A percentile compares a stretch with the other conserved stretches of the same genome.
phyloP scores from a whole-genome alignment of 2,888 invertebrate species.

The Stenichneumon culpator region DNA sequence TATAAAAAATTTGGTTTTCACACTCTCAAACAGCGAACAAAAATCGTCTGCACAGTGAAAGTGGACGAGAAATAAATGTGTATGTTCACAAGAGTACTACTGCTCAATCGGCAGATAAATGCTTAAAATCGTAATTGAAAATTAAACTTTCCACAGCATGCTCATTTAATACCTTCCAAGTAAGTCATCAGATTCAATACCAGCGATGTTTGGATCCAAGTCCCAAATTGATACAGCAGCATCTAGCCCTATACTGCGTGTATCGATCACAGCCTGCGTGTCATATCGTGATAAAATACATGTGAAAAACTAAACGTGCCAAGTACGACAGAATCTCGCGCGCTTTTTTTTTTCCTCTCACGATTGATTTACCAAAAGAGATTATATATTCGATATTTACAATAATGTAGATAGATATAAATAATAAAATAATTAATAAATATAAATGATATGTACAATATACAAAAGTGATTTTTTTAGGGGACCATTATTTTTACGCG shows the following conservation, averaged over 20 bases:
- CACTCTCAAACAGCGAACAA: background rate
- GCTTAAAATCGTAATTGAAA: constrained; percentile 4
- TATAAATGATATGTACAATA: too few species aligned
- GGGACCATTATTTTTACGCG: background rate
- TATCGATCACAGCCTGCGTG: constrained; percentile 91
- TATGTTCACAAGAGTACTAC: background rate
- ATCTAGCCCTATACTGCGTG: constrained; percentile 90
- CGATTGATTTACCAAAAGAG: too few species aligned
- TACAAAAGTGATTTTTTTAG: background rate
- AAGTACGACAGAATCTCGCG: constrained; percentile 31
- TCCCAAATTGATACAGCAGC: constrained; percentile 93
- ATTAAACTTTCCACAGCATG: constrained; percentile 49
- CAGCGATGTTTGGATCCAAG: constrained; percentile 93
- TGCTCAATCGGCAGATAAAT: constrained; percentile 3
- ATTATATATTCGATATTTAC: background rate
- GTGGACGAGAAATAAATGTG: background rate
- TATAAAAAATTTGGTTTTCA: background rate
- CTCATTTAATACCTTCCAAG: constrained; percentile 90
- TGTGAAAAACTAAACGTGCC: constrained; percentile 59
- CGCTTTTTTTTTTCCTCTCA: constrained; percentile 33
- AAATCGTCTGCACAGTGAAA: background rate
- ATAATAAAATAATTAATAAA: background rate
- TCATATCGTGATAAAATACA: constrained; percentile 62
- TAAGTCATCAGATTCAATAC: constrained; percentile 92
- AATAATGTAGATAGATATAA: background rate